Evolutionary conservation across 2,113 vertebrate genomes (phyloP).

Genomic region (Rhabdornis inornatus): DNA sequence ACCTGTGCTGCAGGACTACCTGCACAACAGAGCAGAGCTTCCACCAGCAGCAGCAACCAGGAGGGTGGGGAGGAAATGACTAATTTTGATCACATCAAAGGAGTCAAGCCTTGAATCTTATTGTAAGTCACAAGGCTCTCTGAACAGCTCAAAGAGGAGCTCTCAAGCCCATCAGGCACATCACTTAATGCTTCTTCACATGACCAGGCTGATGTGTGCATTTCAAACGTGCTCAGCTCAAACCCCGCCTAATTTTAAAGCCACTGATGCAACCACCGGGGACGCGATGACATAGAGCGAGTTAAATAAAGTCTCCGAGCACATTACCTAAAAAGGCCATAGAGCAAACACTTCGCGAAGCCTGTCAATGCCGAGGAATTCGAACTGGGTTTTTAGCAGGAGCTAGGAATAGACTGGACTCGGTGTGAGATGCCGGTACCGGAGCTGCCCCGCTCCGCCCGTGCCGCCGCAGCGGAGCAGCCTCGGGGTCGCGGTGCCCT

Average conservation of each 20-base stretch:
- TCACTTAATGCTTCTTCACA: background rate
- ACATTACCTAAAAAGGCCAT: background rate
- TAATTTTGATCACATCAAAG: background rate
- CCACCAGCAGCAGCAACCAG: background rate
- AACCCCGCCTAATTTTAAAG: background rate
- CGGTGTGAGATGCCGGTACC: too few species aligned
- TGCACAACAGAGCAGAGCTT: background rate
- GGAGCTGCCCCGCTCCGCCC: background rate
- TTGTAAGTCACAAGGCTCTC: background rate
- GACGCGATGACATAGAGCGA: background rate
- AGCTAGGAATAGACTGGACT: fast-evolving
- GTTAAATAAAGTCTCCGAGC: background rate
- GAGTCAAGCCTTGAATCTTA: background rate
- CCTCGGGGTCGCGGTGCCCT: background rate
- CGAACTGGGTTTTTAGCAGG: fast-evolving
- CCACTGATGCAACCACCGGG: background rate
- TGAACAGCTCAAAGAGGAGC: background rate
- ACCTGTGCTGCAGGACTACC: background rate
- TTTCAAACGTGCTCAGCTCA: background rate
- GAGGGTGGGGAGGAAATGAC: background rate
- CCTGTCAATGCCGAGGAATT: background rate
- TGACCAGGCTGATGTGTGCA: fast-evolving
- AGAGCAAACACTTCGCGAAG: fast-evolving
- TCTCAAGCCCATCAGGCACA: background rate
- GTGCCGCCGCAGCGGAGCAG: background rate